Evolutionary conservation across 2,888 invertebrate genomes (phyloP).

Genomic region (Acleris cristana): DNA sequence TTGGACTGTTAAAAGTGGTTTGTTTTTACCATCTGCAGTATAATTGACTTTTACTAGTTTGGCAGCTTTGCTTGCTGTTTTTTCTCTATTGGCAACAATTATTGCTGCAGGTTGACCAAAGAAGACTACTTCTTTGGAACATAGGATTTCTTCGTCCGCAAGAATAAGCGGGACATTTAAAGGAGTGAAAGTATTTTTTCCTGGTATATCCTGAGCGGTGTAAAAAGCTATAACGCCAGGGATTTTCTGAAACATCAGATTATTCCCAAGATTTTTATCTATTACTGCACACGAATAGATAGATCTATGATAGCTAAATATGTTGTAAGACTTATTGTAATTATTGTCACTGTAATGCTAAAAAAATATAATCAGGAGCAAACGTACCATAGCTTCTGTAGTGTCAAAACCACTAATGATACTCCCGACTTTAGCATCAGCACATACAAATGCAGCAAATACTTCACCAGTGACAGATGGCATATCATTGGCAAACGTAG

Average conservation of each 20-base stretch:
- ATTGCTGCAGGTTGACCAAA: constrained; percentile 88
- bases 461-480: constrained; percentile 76
- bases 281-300: no score
- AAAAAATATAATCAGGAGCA: no score
- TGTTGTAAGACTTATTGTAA: no score
- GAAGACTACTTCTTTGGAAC: constrained; percentile 75
- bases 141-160: constrained; percentile 65
- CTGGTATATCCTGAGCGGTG: constrained; percentile 86
- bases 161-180: constrained; percentile 31
- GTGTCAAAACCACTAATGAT: constrained; percentile 76
- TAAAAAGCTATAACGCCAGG: constrained; percentile 84
- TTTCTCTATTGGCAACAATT: constrained; percentile 85
- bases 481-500: constrained; percentile 84
- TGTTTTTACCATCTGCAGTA: constrained; percentile 53
- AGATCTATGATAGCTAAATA: no score
- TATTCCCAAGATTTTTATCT: background rate
- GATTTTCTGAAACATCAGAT: constrained; percentile 61
- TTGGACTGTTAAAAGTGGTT: constrained; percentile 54
- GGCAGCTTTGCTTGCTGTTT: constrained; percentile 82
- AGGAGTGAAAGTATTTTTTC: constrained; percentile 66
- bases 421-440: constrained; percentile 48
- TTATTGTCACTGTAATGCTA: no score
- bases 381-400: constrained; percentile 63
- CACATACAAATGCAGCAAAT: constrained; percentile 85
- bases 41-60: constrained; percentile 77